Base-by-base conservation (phyloP, 2,888 invertebrate species). In the Spicauda simplicius region DNA sequence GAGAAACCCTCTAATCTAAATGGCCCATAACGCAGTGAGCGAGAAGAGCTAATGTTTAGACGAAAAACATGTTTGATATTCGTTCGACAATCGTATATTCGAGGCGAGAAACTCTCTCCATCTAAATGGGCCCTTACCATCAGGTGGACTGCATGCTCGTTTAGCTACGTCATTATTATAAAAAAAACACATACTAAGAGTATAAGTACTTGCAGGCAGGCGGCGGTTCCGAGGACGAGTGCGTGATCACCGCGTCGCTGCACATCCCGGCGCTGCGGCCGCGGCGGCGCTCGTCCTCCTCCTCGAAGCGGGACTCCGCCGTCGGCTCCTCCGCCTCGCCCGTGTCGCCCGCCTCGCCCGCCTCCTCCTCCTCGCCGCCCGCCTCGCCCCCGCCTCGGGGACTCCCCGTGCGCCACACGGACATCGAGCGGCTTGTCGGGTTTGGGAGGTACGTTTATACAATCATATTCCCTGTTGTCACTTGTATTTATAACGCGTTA, bases 181-280 rank as follows among this genome's bases (percentile, higher is more conserved):
- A n/a, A n/a, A n/a, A n/a, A n/a, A n/a, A n/a, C n/a, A n/a, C n/a
- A n/a, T n/a, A n/a, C n/a, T n/a, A n/a, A n/a, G n/a, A n/a, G n/a
- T n/a, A n/a, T n/a, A n/a, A n/a, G n/a, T n/a, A n/a, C n/a, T n/a
- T 5, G 0, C 78, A 90, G 96, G 81, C 91, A 94, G 81, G 94
- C 87, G 88, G 96, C 94, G 74, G 95, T 90, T 77, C 96, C 88
- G 74, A 95, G 94, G 93, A 94, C 80, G 94, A 94, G 76, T 95
- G 95, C 73, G 95, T 96, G 66, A 96, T 97, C 76, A 97, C 96
- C 0, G 97, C 97, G 0, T 97, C 96, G 72, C 94, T 97, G 48
- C 97, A 96, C 79, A 97, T 97, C 90, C 97, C 97, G 7, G 95
- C 94, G 72, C 83, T 90, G 41, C 91, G 95, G 72, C 85, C 91